Conservation (phyloP, 2,113 vertebrate species). For the Erpornis zantholeuca region DNA sequence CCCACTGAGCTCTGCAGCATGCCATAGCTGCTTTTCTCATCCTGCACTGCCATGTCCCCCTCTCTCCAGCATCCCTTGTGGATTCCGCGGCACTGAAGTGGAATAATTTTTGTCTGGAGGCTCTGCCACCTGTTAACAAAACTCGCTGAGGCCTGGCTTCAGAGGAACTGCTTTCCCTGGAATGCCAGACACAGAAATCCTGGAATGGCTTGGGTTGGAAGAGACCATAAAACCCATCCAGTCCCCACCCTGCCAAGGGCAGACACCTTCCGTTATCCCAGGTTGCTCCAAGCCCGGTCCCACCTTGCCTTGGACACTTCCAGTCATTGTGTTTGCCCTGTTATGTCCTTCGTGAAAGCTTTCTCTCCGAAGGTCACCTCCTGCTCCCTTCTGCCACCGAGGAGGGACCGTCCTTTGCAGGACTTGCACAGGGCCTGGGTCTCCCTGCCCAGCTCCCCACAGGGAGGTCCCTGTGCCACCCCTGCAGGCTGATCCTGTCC, state of each 20-base stretch:
- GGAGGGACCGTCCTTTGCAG: background rate
- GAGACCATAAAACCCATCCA: background rate
- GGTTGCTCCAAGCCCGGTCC: background rate
- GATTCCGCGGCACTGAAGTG: accelerated
- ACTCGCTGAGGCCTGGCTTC: accelerated
- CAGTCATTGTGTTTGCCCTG: background rate
- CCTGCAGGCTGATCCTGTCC: background rate
- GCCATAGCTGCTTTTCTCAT: background rate
- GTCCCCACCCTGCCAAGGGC: background rate
- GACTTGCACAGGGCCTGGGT: background rate
- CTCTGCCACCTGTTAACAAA: background rate
- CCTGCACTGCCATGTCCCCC: background rate
- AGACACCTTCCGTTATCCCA: background rate
- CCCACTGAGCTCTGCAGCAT: accelerated
- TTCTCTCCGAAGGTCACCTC: background rate
- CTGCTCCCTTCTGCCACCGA: background rate
- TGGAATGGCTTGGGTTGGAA: background rate
- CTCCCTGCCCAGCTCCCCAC: background rate
- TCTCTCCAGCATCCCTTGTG: background rate
- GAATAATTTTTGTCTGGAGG: background rate
- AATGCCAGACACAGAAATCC: background rate
- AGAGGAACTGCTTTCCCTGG: background rate
- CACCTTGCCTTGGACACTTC: background rate
- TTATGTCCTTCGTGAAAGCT: background rate
- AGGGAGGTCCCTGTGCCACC: background rate